phyloP scores from a whole-genome alignment of 2,113 vertebrate species.

The Bubo blakistoni region DNA sequence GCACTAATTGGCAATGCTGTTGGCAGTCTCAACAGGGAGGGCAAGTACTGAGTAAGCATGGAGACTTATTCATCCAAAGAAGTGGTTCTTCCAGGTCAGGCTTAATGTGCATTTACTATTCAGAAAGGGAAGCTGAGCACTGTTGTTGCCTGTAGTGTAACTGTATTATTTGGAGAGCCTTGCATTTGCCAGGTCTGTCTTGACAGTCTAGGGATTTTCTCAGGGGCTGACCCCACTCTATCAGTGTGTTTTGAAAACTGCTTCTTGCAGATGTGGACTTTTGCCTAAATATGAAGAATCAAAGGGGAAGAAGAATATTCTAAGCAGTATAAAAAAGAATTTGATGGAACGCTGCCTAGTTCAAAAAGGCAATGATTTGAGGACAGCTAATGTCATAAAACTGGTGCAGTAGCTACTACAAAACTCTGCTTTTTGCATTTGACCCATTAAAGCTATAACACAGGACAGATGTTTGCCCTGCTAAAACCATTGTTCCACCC shows the following conservation, averaged over 20 bases:
- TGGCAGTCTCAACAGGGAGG: conserved; percentile 51
- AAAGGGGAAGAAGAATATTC: neutral
- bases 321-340: neutral
- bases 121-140: neutral
- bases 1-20: conserved; percentile 60
- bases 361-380: neutral
- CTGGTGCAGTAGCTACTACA: neutral
- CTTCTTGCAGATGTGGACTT: neutral
- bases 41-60: neutral
- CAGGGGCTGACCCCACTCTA: neutral
- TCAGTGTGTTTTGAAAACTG: neutral
- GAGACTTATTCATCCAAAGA: neutral
- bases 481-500: neutral
- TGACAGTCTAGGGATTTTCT: neutral
- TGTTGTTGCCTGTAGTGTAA: neutral
- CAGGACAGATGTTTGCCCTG: neutral
- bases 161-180: neutral
- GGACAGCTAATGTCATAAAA: neutral
- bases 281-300: neutral
- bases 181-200: neutral
- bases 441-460: neutral
- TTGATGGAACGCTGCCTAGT: neutral
- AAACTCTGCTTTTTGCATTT: neutral
- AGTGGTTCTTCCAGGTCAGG: conserved; percentile 36
- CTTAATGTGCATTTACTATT: neutral